Evolutionary conservation across 2,888 invertebrate species (phyloP), one percentile per base, ranked within the genome.

Genomic region (Plemyria rubiginata): DNA sequence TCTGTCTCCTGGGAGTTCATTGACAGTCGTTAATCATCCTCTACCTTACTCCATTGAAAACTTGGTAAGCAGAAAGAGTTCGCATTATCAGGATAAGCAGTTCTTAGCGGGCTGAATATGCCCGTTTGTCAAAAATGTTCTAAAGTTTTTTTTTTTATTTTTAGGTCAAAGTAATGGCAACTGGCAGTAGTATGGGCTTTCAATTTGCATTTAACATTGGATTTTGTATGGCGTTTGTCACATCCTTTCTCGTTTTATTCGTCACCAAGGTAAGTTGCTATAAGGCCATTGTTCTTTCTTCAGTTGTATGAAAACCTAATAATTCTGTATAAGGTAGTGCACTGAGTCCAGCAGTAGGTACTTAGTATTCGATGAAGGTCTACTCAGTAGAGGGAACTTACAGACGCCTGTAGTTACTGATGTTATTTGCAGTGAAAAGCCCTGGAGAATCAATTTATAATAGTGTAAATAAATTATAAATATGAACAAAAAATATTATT

Each of bases 171-270:
- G 88, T 92, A 0, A 90, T 92, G 90, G 90, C 92, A 7, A 78
- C 86, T 4, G 92, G 92, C 8, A 87, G 90, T 72, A 92, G 88
- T 70, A 90, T 92, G 88, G 92, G 92, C 67, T 92, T 94, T 77
- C 94, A 94, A 77, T 92, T 94, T 71, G 96, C 95, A 8, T 95
- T 96, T 75, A 96, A 96, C 76, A 93, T 97, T 51, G 95, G 95
- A 56, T 97, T 97, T 83, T 95, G 96, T 76, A 94, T 97, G 93
- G 95, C 96, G 0, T 96, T 97, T 78, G 95, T 95, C 0, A 94
- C 95, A 0, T 90, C 95, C 0, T 95, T 95, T 71, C 93, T 94
- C 62, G 93, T 95, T 3, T 81, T 95, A n/a, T 95, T 95, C 71
- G 88, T 86, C 8, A 83, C 90, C 50, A 92, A 92, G 84, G 92